Conservation (phyloP, 35 echinoderm and acorn worm genomes). For the Heliocidaris tuberculata region DNA sequence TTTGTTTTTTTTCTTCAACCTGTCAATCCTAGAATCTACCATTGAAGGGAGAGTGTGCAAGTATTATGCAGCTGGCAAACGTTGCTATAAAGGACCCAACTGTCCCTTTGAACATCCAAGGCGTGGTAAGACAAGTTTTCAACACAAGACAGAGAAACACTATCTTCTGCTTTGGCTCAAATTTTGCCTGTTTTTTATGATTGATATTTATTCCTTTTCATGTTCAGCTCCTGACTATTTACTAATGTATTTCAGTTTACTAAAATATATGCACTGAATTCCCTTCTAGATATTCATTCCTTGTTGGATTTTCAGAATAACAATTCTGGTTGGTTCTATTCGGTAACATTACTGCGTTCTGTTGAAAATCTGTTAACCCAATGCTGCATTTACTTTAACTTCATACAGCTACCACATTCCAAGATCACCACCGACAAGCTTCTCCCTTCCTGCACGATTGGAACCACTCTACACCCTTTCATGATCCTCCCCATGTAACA, state of each 20-base stretch:
- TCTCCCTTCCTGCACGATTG: background rate
- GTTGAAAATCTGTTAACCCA: background rate
- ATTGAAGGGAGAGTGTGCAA: constrained; percentile 53
- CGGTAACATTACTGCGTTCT: background rate
- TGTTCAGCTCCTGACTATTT: background rate
- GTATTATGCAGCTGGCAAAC: constrained; percentile 32
- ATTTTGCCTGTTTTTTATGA: too few relatives aligned
- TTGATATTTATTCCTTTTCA: too few relatives aligned
- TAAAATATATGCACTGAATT: background rate
- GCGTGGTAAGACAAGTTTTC: constrained; percentile 41
- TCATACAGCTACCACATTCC: background rate
- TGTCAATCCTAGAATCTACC: constrained; percentile 21
- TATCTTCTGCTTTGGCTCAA: background rate
- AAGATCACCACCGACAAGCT: background rate
- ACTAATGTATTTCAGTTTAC: background rate
- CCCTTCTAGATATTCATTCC: background rate
- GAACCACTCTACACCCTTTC: background rate
- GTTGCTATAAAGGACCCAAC: constrained; percentile 63
- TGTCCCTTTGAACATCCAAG: constrained; percentile 68
- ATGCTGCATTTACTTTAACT: background rate
- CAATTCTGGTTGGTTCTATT: background rate
- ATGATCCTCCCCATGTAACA: background rate
- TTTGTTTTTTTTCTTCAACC: too few relatives aligned
- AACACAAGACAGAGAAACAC: background rate
- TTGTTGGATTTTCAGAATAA: background rate